A percentile compares a stretch with the other conserved stretches of the same genome.
Evolutionary conservation across 2,797 vertebrate species (phyloP).

Genomic region (Ambastaia sidthimunki): DNA sequence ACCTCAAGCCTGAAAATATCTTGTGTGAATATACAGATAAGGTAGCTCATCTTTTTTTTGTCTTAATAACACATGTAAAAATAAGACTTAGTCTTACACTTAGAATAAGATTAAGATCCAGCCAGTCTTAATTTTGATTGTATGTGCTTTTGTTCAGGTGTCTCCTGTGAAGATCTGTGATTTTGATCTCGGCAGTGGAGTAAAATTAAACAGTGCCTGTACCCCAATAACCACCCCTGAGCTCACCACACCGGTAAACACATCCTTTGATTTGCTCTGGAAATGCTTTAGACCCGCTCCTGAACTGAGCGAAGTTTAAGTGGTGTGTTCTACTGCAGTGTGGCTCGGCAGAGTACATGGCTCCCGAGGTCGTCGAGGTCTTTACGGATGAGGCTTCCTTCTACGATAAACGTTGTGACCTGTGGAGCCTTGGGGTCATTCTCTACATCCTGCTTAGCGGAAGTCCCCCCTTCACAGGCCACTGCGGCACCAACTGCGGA

Average conservation of each 20-base stretch:
- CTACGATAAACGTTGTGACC: constrained; percentile 96
- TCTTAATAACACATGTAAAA: background rate
- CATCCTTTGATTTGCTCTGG: background rate
- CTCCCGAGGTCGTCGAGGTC: constrained; percentile 95
- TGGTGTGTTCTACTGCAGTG: constrained; percentile 74
- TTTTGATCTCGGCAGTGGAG: constrained; percentile 95
- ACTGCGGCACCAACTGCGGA: constrained; percentile 93
- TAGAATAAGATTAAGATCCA: background rate
- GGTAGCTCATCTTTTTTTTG: constrained; percentile 68
- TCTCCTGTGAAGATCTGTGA: constrained; percentile 98
- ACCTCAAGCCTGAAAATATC: constrained; percentile 96
- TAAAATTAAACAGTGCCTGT: constrained; percentile 93
- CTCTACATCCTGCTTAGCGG: constrained; percentile 96
- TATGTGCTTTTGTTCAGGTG: constrained; percentile 74
- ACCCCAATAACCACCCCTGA: constrained; percentile 95
- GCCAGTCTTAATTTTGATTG: background rate
- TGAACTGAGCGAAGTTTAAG: background rate
- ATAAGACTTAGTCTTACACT: too few relatives aligned
- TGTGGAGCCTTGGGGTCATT: constrained; percentile 97
- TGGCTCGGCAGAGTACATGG: constrained; percentile 98
- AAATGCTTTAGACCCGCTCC: background rate
- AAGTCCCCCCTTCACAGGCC: constrained; percentile 94
- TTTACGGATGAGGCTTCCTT: constrained; percentile 97
- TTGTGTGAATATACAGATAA: constrained; percentile 91
- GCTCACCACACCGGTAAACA: constrained; percentile 90